These are phyloP conservation scores for Mamestra brassicae DNA, from an alignment of 2,888 invertebrate species.

Conservation along the genomic window DNA sequence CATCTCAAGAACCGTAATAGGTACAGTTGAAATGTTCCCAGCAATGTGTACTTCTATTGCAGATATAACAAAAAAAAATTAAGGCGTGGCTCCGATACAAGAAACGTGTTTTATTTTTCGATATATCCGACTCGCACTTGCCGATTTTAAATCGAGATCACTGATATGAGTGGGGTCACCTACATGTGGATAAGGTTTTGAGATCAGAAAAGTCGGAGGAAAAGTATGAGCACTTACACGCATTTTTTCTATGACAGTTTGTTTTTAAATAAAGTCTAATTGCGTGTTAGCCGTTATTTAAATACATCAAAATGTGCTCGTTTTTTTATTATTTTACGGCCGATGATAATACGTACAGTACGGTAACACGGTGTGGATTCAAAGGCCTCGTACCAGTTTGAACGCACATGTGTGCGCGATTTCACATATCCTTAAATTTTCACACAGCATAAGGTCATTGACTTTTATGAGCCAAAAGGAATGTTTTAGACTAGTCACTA, in stretches of 20 bases:
- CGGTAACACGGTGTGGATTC: conserved; percentile 40
- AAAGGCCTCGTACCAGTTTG: conserved; percentile 46
- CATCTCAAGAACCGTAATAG: too few species aligned
- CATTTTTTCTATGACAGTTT: background rate
- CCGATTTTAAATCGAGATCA: background rate
- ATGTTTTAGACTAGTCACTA: conserved; percentile 6
- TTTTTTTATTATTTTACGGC: conserved; percentile 27
- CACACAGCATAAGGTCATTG: conserved; percentile 45
- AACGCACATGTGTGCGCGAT: conserved; percentile 39
- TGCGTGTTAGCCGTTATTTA: conserved; percentile 1
- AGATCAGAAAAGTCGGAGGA: background rate
- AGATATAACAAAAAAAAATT: too few species aligned
- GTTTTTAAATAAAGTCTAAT: background rate
- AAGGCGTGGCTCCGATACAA: too few species aligned
- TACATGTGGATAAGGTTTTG: background rate
- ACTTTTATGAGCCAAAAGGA: conserved; percentile 34
- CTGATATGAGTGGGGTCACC: too few species aligned
- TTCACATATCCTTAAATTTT: conserved; percentile 42
- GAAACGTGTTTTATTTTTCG: too few species aligned
- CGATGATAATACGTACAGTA: conserved; percentile 22
- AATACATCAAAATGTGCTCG: conserved; percentile 4
- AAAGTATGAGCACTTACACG: background rate
- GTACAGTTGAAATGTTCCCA: too few species aligned
- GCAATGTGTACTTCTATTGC: too few species aligned
- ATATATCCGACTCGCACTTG: too few species aligned